Base-by-base conservation (phyloP, 2,797 vertebrate species). In the Falco naumanni region DNA sequence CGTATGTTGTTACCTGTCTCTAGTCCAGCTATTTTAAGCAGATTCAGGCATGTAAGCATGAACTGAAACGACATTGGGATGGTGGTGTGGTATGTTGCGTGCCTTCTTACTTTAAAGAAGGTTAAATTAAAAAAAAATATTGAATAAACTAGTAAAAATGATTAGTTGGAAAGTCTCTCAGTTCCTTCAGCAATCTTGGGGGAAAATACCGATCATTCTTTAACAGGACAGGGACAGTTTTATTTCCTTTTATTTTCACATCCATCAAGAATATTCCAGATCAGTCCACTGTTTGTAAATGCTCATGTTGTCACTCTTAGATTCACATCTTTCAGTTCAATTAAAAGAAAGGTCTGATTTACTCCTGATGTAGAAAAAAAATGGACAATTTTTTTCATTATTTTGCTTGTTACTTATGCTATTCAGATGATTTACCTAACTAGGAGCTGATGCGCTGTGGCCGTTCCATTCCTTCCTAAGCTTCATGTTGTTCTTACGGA, bases 361-460 rank as follows among this genome's bases (percentile, higher is more conserved):
- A 48, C 11, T 92, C 83, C 53, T 84, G 19, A 50, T 34, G 24
- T 20, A 51, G 24, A 61, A 86, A 28, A 28, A 94, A 94, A 57
- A 68, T 14, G 2, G 29, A 9, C 7, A 53, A 43, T 77, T 89
- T 11, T 79, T 79, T 90, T 95, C 17, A 68, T 48, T 72, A 8
- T 81, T 93, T 90, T 96, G 26, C 45, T 87, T 96, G 31, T 37
- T 64, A 29, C 65, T 81, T 37, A 50, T 89, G 10, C 4, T 91
- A 72, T 87, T 92, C 18, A 77, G 74, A 37, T 71, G 5, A 83
- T 85, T 95, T 89, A 90, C 64, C 95, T 68, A 94, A 82, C 65
- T 87, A 81, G 54, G 19, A 88, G 15, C 19, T 64, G 37, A 57
- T 74, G 31, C 2, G 3, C 16, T 75, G 13, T 76, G 43, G 33